A percentile compares a stretch with the other conserved stretches of the same genome.
phyloP scores from a whole-genome alignment of 2,113 vertebrate species.

The Percopsis transmontana region DNA sequence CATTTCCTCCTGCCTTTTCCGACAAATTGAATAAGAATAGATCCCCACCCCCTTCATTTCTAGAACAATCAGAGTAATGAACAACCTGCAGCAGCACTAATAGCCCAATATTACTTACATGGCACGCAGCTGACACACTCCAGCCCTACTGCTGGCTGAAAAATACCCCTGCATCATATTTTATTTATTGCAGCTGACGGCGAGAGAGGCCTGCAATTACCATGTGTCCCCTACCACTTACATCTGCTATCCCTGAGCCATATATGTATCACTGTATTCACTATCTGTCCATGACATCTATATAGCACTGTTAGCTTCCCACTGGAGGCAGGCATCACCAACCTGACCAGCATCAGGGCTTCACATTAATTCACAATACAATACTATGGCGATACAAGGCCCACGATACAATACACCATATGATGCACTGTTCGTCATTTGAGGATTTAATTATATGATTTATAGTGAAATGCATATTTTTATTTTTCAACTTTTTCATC shows the following conservation, averaged over 20 bases:
- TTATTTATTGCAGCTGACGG: constrained; percentile 74
- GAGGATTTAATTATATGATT: no score
- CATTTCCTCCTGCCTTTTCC: constrained; percentile 9
- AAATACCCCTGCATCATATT: constrained; percentile 71
- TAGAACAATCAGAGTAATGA: constrained; percentile 51
- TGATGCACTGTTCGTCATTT: no score
- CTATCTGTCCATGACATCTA: constrained; percentile 33
- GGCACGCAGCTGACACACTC: constrained; percentile 50
- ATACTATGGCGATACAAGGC: no score
- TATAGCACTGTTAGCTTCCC: constrained; percentile 17
- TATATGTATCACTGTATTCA: constrained; percentile 37
- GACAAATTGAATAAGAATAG: constrained; percentile 38
- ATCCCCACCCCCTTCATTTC: constrained; percentile 45
- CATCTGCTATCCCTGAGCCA: constrained; percentile 47
- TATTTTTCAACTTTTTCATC: no score
- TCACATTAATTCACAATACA: no score
- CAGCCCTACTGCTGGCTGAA: constrained; percentile 50
- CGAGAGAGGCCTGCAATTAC: constrained; percentile 66
- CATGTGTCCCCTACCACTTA: constrained; percentile 51
- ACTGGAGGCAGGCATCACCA: constrained; percentile 36
- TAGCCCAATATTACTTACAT: constrained; percentile 61
- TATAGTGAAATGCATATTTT: no score
- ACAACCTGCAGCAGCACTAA: constrained; percentile 55
- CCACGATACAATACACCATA: no score
- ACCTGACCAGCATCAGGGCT: constrained; percentile 10